A percentile compares a stretch with the other conserved stretches of the same genome.
Evolutionary conservation across 2,888 invertebrate genomes (phyloP).

Genomic region (Dasysyrphus albostriatus): DNA sequence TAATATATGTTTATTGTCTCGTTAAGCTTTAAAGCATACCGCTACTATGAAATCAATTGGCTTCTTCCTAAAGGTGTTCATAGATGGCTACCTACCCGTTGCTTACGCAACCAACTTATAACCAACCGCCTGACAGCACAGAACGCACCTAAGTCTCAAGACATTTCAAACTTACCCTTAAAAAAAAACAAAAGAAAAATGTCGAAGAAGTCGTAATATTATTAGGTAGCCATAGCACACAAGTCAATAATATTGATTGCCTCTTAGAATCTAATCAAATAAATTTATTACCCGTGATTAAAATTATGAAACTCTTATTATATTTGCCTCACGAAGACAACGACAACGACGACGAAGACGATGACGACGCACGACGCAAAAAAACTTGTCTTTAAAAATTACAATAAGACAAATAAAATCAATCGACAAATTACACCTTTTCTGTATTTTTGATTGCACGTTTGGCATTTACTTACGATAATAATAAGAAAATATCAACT

Average conservation of each 20-base stretch:
- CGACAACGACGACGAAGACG: background rate
- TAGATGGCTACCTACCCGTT: constrained; percentile 22
- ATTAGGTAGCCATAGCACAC: background rate
- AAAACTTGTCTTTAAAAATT: constrained; percentile 23
- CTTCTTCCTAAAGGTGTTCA: constrained; percentile 55
- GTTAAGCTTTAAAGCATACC: constrained; percentile 27
- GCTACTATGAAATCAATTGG: constrained; percentile 55
- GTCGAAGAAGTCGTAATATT: constrained; percentile 39
- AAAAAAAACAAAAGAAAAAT: constrained; percentile 20
- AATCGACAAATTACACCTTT: constrained; percentile 51
- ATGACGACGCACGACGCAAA: background rate
- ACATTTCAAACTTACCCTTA: constrained; percentile 21
- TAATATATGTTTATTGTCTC: background rate
- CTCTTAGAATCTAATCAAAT: constrained; percentile 56
- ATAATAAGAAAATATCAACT: constrained; percentile 47
- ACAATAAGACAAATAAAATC: constrained; percentile 54
- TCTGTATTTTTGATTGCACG: constrained; percentile 46
- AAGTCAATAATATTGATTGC: constrained; percentile 71
- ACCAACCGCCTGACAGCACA: constrained; percentile 3
- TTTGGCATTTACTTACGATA: constrained; percentile 4
- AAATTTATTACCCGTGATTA: constrained; percentile 40
- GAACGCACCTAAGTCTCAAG: constrained; percentile 34
- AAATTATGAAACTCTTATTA: constrained; percentile 43
- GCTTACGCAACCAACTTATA: constrained; percentile 60
- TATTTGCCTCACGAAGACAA: background rate